Base-by-base conservation (phyloP, 1,140 invertebrate genomes). In the Steinernema khuongi region DNA sequence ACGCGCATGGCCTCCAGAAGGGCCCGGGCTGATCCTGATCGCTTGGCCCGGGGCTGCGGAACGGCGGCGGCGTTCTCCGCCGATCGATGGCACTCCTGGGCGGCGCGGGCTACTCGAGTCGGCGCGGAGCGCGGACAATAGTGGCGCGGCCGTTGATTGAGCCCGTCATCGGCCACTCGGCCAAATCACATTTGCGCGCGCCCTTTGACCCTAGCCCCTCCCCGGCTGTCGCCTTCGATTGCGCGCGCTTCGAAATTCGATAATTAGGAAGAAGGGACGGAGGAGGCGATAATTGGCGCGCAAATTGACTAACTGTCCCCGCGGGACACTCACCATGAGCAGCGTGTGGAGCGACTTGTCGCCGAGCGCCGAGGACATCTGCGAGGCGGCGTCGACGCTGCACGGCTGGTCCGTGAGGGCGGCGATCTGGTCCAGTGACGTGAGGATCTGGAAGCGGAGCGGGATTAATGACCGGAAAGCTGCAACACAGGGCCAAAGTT, bases 391-490 rank as follows among this genome's bases (percentile, higher is more conserved):
- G 32, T 41, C 26, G 69, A 29, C 41, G 31, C 22, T 71, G 26
- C 30, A 31, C 31, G 60, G 73, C 31, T 31, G 36, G 33, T 82
- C 79, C 0, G 50, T 70, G 14, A 82, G 66, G 19, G 74, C 72
- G 18, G 31, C 68, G 30, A 82, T 74, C 70, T 82, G 67, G 71
- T 83, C 81, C 28, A 81, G 67, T 26, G 78, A 79, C 31, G 72
- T 28, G 19, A 81, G 78, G 29, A 80, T 66, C 80, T 81, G 71
- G 31, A 81, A 74, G 31, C 1, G 67, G 67, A n/a, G 67, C 30
- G 22, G 4, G 22, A 60, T 60, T 60, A 60, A 60, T 60, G 50
- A 22, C 14, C 50, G 11, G 50, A 26, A 4, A 26, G 50, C 4
- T 26, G 50, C 11, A 60, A 41, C 36, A 41, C 36, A 7, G 36